Evolutionary conservation across 2,113 vertebrate genomes (phyloP), one percentile per base, ranked within the genome.

Genomic region (Thamnophis sirtalis): DNA sequence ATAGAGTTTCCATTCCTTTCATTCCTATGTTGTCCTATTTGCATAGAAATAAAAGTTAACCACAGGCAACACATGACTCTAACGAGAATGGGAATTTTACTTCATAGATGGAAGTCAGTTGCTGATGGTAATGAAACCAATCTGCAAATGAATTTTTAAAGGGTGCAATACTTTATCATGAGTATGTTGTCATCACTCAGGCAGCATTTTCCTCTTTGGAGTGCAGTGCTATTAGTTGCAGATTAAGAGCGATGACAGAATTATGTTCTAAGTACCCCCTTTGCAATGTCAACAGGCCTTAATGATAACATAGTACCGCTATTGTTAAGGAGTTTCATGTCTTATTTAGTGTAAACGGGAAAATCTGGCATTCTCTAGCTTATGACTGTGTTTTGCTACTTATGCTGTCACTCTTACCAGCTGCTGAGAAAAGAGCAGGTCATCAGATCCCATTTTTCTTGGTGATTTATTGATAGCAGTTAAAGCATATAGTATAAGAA

Each of bases 121-220:
- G 94, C 95, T 97, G 98, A 97, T 97, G 97, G 96, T 97, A 98
- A 98, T 97, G 97, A 98, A 98, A 98, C 96, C 96, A 97, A 96
- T 97, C 97, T 97, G 96, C 97, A 98, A 98, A 98, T 98, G 97
- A 97, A 97, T 97, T 98, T 98, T 98, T 98, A 98, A 98, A 98
- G 97, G 97, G 96, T 97, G 97, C 91, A 96, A 96, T 96, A 97
- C 97, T 98, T 97, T 96, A 98, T 97, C 97, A 96, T 58, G 95
- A 94, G 95, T 89, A 68, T 68, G 63, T 94, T 96, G 95, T 96
- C 97, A 96, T 94, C 53, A 6, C 92, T 97, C 96, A 95, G 97
- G 96, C 97, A 95, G 97, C 97, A 97, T 95, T 97, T 98, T 97
- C 95, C 93, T 97, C 96, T 94, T 95, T 96, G 91, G 96, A 94